These are phyloP conservation scores for Caranx ignobilis DNA, from an alignment of 2,113 vertebrate species.

Conservation along the genomic window DNA sequence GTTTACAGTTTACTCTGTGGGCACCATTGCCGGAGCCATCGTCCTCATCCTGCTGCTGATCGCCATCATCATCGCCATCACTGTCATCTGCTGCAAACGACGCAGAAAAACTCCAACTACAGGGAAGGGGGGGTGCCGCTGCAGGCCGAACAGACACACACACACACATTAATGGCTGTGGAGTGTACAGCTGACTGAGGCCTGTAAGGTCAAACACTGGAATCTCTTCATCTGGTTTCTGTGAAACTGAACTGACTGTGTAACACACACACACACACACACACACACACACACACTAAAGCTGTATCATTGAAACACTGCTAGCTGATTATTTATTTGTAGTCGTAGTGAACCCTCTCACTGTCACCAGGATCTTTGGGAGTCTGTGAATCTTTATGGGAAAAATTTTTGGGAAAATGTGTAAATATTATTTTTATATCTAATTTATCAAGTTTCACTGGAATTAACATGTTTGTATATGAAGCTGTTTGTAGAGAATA, in stretches of 20 bases:
- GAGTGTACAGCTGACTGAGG: too few species aligned
- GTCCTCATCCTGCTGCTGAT: constrained; percentile 78
- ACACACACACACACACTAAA: too few species aligned
- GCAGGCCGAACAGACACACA: constrained; percentile 8
- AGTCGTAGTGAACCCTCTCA: constrained; percentile 17
- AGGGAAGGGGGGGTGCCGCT: constrained; percentile 72
- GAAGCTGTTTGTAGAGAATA: constrained; percentile 28
- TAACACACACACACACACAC: background rate
- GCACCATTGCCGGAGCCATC: constrained; percentile 79
- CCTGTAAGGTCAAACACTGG: constrained; percentile 44
- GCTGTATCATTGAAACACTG: constrained; percentile 38
- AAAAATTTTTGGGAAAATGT: background rate
- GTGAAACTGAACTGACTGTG: constrained; percentile 80
- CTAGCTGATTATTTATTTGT: constrained; percentile 50
- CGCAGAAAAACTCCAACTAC: constrained; percentile 52
- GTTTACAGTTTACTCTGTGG: constrained; percentile 80
- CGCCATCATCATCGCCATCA: constrained; percentile 67
- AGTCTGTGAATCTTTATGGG: constrained; percentile 18
- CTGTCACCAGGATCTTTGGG: background rate
- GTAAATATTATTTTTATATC: constrained; percentile 52
- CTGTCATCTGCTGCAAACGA: constrained; percentile 83
- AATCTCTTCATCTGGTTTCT: constrained; percentile 82
- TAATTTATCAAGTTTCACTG: constrained; percentile 55
- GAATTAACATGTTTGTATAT: constrained; percentile 61
- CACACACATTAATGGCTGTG: background rate